These are phyloP conservation scores for Uloborus diversus DNA, from an alignment of 1,140 invertebrate genomes.

Conservation along the genomic window DNA sequence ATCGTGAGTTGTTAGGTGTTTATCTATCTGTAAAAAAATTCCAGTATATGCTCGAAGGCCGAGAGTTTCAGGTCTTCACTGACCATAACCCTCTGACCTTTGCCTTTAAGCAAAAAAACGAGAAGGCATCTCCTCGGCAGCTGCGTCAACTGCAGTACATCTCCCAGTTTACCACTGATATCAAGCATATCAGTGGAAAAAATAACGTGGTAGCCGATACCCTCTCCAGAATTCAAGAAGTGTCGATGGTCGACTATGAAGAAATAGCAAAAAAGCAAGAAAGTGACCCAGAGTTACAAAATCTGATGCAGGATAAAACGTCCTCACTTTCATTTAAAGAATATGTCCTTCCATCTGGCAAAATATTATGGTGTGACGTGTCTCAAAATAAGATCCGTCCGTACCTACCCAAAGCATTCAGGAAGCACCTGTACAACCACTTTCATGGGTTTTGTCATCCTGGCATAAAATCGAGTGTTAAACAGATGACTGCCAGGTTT, in stretches of 20 bases:
- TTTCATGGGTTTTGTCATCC: constrained; percentile 26
- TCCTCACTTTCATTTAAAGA: too few relatives aligned
- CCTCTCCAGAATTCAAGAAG: not conserved
- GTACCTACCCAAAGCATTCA: not conserved
- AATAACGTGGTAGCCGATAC: not conserved
- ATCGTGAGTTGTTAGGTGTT: not conserved
- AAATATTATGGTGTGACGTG: constrained; percentile 1
- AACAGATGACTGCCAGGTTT: constrained; percentile 10
- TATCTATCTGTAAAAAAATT: not conserved
- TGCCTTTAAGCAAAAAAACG: not conserved
- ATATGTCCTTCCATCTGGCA: not conserved
- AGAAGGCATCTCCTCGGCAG: not conserved
- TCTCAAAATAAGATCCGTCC: not conserved
- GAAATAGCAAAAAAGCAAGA: too few relatives aligned
- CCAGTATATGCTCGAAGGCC: too few relatives aligned
- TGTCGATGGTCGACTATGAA: not conserved
- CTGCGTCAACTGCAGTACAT: not conserved
- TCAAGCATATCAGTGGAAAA: not conserved
- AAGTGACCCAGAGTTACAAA: too few relatives aligned
- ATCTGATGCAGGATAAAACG: too few relatives aligned
- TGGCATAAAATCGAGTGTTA: constrained; percentile 2
- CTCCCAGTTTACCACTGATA: constrained; percentile 14
- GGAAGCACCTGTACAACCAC: constrained; percentile 34
- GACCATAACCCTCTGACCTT: constrained; percentile 4
- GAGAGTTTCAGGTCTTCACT: not conserved